Evolutionary conservation across 1,140 invertebrate species (phyloP).

Genomic region (Conopomorpha cramerella): DNA sequence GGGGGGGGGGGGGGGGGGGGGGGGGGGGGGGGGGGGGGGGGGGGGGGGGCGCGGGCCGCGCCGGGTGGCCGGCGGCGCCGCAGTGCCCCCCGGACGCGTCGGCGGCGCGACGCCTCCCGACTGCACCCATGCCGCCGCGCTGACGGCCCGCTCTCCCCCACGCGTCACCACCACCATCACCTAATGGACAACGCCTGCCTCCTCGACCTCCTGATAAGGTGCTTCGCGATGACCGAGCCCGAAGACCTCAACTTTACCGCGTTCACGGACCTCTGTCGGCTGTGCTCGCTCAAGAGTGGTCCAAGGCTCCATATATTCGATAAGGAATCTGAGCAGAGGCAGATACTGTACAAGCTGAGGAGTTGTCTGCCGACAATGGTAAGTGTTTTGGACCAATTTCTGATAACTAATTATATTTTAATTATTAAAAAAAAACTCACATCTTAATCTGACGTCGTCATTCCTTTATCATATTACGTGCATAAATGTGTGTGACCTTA

Average conservation of each 20-base stretch:
- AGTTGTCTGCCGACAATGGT: slow-evolving; percentile 69
- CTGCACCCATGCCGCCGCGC: no score
- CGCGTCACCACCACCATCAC: no score
- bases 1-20: slow-evolving; percentile 12
- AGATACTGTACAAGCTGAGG: slow-evolving; percentile 70
- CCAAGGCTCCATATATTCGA: slow-evolving; percentile 71
- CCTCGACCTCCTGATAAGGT: slow-evolving; percentile 61
- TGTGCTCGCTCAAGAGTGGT: slow-evolving; percentile 69
- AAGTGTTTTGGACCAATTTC: no score
- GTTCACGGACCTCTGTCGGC: slow-evolving; percentile 68
- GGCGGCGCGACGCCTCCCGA: no score
- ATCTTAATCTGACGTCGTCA: no score
- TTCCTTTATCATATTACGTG: no score
- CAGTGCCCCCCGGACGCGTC: slow-evolving; percentile 28
- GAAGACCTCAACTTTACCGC: slow-evolving; percentile 69
- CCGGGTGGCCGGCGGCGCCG: slow-evolving; percentile 16
- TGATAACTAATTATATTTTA: no score
- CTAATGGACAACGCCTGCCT: slow-evolving; percentile 63
- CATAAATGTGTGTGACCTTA: no score
- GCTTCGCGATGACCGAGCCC: slow-evolving; percentile 67
- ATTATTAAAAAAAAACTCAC: no score
- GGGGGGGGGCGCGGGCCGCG: slow-evolving; percentile 12
- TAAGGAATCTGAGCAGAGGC: slow-evolving; percentile 70
- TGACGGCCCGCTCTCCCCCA: no score
- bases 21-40: slow-evolving; percentile 7